A percentile compares a stretch with the other conserved stretches of the same genome.
These are phyloP conservation scores for Acrobeloides nanus DNA, from an alignment of 2,888 invertebrate species.

Conservation along the genomic window DNA sequence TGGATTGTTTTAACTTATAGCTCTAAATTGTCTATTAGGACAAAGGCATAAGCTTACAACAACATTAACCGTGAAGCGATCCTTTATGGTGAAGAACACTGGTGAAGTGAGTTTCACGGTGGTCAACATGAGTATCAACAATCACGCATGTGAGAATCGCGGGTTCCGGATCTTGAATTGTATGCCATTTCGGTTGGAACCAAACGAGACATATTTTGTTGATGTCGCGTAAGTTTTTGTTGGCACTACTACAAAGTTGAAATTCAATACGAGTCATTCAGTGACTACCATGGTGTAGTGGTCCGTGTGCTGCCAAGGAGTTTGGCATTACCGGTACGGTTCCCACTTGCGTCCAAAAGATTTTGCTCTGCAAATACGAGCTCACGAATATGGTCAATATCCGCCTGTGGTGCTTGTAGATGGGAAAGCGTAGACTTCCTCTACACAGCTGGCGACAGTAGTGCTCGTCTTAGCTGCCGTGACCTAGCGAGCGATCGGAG, in stretches of 20 bases:
- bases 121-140: constrained; percentile 58
- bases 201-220: constrained; percentile 69
- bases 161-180: constrained; percentile 74
- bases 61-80: constrained; percentile 69
- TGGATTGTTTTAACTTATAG: constrained; percentile 2
- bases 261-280: too few relatives aligned
- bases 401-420: too few relatives aligned
- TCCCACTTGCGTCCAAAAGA: too few relatives aligned
- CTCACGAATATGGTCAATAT: too few relatives aligned
- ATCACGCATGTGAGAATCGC: constrained; percentile 54
- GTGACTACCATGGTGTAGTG: too few relatives aligned
- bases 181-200: constrained; percentile 65
- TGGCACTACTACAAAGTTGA: constrained; percentile 4
- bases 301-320: too few relatives aligned
- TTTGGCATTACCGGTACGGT: too few relatives aligned
- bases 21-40: constrained; percentile 22
- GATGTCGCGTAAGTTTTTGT: constrained; percentile 65
- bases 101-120: constrained; percentile 63
- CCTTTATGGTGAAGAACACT: constrained; percentile 79
- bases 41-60: constrained; percentile 58
- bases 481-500: too few relatives aligned
- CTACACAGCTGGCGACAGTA: too few relatives aligned
- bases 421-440: too few relatives aligned
- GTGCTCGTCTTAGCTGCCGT: too few relatives aligned
- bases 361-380: too few relatives aligned